Percentiles rank a stretch among this genome's conserved stretches.
phyloP scores from a whole-genome alignment of 2,888 invertebrate species.

The Epicampocera succincta region DNA sequence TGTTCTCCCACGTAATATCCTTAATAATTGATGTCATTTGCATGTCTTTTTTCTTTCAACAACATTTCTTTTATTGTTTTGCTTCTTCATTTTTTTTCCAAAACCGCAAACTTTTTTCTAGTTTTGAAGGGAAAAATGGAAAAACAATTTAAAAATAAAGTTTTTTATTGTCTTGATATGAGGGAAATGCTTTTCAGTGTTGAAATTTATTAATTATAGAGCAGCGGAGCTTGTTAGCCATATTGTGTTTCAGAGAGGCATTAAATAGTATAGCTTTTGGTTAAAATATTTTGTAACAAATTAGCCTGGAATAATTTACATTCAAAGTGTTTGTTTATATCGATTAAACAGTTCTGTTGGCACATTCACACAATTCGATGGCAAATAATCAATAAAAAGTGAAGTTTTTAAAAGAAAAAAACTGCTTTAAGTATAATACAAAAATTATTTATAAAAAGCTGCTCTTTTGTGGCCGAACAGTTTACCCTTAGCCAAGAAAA shows the following conservation, averaged over 20 bases:
- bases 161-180: not conserved
- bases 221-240: conserved; percentile 48
- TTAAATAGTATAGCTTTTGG: conserved; percentile 31
- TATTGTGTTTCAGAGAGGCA: conserved; percentile 59
- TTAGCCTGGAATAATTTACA: not conserved
- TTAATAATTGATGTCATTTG: conserved; percentile 72
- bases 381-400: no score
- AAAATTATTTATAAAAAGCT: no score
- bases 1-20: conserved; percentile 30
- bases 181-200: conserved; percentile 42
- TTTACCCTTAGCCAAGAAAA: no score
- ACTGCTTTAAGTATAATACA: no score
- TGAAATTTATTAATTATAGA: conserved; percentile 63
- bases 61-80: conserved; percentile 15
- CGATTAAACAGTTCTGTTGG: no score
- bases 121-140: not conserved
- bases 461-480: no score
- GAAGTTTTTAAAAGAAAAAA: no score
- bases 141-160: conserved; percentile 26
- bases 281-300: conserved; percentile 27
- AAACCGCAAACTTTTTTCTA: conserved; percentile 63
- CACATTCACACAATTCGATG: no score
- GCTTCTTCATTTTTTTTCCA: not conserved
- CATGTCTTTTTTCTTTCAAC: conserved; percentile 72
- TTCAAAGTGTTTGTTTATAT: not conserved